A percentile compares a stretch with the other conserved stretches of the same genome.
These are phyloP conservation scores for Enhydra lutris DNA, from an alignment of 2,113 vertebrate genomes.

Conservation along the genomic window DNA sequence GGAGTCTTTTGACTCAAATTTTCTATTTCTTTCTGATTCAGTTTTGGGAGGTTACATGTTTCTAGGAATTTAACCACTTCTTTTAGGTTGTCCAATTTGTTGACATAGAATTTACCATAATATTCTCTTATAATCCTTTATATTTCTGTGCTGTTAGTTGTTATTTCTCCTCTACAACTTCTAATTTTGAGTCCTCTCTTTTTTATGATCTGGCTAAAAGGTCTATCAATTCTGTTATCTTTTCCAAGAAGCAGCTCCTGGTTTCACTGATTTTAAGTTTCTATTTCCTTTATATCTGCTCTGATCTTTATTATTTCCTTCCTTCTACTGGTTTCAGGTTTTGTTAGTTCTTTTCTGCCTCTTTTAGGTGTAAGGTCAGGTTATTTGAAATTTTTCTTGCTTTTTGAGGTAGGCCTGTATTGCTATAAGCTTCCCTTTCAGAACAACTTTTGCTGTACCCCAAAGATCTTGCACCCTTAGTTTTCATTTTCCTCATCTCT, in stretches of 20 bases:
- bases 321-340: too few relatives aligned
- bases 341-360: too few relatives aligned
- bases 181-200: not conserved
- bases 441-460: not conserved
- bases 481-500: not conserved
- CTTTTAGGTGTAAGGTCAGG: not conserved
- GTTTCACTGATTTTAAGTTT: not conserved
- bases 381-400: not conserved
- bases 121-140: not conserved
- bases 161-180: not conserved
- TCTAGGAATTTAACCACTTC: not conserved
- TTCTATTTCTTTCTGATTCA: not conserved
- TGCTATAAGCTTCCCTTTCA: not conserved
- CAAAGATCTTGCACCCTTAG: not conserved
- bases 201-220: not conserved
- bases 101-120: not conserved
- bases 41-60: not conserved
- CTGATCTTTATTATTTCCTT: not conserved
- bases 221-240: not conserved
- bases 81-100: not conserved
- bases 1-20: not conserved
- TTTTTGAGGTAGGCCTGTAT: not conserved
- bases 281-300: not conserved
- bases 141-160: not conserved
- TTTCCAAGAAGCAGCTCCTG: not conserved